phyloP scores from a whole-genome alignment of 2,113 vertebrate genomes.

The Neolamprologus ventralis region DNA sequence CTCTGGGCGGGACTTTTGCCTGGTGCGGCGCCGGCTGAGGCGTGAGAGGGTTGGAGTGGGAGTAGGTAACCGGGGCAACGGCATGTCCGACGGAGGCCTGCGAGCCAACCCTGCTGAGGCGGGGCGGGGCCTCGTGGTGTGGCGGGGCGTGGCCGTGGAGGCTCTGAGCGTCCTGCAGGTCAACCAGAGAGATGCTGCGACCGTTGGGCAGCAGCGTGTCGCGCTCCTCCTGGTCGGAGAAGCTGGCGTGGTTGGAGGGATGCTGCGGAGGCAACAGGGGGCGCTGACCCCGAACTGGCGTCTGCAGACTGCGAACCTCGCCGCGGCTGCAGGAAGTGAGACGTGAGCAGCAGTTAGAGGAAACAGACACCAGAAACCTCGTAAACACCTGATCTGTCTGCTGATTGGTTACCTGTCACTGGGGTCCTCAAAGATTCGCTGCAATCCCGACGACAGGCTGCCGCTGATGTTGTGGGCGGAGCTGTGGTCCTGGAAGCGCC shows the following conservation, averaged over 20 bases:
- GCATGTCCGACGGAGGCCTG: constrained; percentile 76
- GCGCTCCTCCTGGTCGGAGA: constrained; percentile 80
- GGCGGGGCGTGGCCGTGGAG: constrained; percentile 56
- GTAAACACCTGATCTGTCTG: not conserved
- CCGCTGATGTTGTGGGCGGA: constrained; percentile 84
- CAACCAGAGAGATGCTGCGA: constrained; percentile 89
- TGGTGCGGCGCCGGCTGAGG: constrained; percentile 17
- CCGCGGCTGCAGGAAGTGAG: constrained; percentile 49
- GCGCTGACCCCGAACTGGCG: constrained; percentile 74
- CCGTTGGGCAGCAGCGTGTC: constrained; percentile 77
- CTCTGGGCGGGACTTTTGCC: constrained; percentile 73
- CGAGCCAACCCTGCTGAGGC: constrained; percentile 74
- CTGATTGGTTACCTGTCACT: constrained; percentile 75
- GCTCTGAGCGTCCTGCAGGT: constrained; percentile 82
- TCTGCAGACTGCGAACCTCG: constrained; percentile 77
- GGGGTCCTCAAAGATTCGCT: constrained; percentile 91
- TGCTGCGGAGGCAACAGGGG: constrained; percentile 79
- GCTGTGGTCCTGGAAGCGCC: constrained; percentile 81
- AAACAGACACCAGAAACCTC: not conserved
- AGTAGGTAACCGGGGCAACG: not conserved
- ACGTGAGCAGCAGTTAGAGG: not conserved
- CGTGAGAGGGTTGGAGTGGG: constrained; percentile 21
- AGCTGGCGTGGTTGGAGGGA: constrained; percentile 75
- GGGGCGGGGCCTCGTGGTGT: constrained; percentile 73
- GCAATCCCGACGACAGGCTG: constrained; percentile 89